Base-by-base conservation (phyloP, 1,140 invertebrate genomes). In the Tetraneura akinire region DNA sequence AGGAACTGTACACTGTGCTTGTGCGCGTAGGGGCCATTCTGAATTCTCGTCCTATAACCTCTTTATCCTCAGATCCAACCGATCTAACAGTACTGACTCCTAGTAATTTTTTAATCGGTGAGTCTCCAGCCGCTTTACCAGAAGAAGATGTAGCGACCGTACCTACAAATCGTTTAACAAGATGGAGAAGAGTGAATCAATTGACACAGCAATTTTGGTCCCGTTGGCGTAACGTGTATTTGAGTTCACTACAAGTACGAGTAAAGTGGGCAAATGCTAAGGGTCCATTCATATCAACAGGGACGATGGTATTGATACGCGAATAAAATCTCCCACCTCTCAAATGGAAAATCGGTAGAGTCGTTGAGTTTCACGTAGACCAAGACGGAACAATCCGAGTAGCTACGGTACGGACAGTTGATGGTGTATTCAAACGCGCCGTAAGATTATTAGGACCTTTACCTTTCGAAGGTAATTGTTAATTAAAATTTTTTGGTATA, bases 11-110 rank as follows among this genome's bases (percentile, higher is more conserved):
- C 3, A 84, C 85, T 10, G 80, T 83, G 18, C 47, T 85, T 42
- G 81, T 81, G 32, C 84, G 84, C 62, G 82, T 85, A 11, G 85
- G 85, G 23, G 64, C 64, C 0, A 45, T 68, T 1, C 45, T 68
- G 45, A 68, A 68, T 5, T 86, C 84, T 16, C 83, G 86, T 42
- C 86, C 85, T 18, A 23, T 87, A 23, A 66, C n/a, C 45, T n/a
- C 37, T 3, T 10, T 66, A 21, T 45, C 64, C 16, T 32, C 64
- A 3, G 64, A 66, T 21, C 64, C 29, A 2, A 11, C 29, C 9
- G 64, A 42, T 13, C 10, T 66, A 3, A 57, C 55, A 6, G 37
- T 57, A 16, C 68, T 84, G 1, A 83, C 83, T 13, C 83, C 84
- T 5, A 82, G 82, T 10, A 83, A 85, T 82, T 84, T 85, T 60